Evolutionary conservation across 1,140 invertebrate genomes (phyloP).

Genomic region (Panulirus ornatus): DNA sequence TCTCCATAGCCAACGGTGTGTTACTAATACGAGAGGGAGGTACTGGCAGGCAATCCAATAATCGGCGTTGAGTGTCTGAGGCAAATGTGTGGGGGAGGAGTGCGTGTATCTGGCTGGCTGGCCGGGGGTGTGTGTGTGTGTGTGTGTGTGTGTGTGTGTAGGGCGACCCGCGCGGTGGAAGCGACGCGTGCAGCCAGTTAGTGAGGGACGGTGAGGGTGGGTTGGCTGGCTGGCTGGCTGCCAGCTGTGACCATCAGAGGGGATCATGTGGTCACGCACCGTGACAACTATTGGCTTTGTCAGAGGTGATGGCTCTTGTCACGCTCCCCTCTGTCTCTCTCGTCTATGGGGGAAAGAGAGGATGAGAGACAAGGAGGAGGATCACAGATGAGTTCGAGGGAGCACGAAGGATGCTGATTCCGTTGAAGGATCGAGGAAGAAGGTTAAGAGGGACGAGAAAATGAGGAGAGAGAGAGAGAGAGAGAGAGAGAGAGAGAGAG

Average conservation of each 20-base stretch:
- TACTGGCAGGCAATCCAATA: background rate
- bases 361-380: too few relatives aligned
- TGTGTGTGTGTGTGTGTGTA: background rate
- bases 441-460: too few relatives aligned
- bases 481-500: too few relatives aligned
- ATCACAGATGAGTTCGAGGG: too few relatives aligned
- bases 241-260: background rate
- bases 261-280: background rate
- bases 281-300: constrained; percentile 3
- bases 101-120: background rate
- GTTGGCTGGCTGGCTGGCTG: too few relatives aligned
- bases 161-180: background rate
- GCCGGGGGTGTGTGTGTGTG: background rate
- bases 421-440: too few relatives aligned
- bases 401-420: too few relatives aligned
- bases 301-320: background rate
- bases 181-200: background rate
- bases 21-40: background rate
- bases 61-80: background rate
- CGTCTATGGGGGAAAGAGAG: too few relatives aligned
- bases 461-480: too few relatives aligned
- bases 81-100: background rate
- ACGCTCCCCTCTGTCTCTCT: background rate
- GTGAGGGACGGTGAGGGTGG: background rate
- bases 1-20: background rate